These are phyloP conservation scores for Halichondria panicea DNA, from an alignment of 37 sponge, comb jelly and placozoan genomes.

Conservation along the genomic window DNA sequence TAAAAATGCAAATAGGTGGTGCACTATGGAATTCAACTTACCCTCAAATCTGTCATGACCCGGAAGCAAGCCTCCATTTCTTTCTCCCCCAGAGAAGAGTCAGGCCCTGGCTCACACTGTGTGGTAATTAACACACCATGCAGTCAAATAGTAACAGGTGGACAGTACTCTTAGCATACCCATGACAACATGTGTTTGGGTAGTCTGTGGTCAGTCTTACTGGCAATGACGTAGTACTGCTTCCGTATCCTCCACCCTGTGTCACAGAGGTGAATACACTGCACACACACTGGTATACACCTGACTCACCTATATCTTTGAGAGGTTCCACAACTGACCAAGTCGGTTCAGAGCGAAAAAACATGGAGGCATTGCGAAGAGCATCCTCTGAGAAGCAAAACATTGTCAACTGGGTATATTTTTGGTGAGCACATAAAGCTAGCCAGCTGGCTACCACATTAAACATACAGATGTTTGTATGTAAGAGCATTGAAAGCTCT, in stretches of 20 bases:
- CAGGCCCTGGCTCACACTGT: slow-evolving; percentile 80
- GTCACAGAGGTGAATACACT: background rate
- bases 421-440: too few species aligned
- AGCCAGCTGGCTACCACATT: too few species aligned
- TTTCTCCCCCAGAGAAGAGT: slow-evolving; percentile 64
- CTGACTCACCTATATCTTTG: slow-evolving; percentile 60
- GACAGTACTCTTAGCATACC: slow-evolving; percentile 29
- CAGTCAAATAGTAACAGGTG: background rate
- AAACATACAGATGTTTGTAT: too few species aligned
- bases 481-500: too few species aligned
- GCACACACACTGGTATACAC: background rate
- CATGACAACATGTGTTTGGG: slow-evolving; percentile 59
- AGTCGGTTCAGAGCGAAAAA: slow-evolving; percentile 80
- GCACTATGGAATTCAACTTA: background rate
- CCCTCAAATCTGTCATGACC: slow-evolving; percentile 57
- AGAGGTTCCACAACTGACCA: slow-evolving; percentile 68
- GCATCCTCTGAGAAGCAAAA: slow-evolving; percentile 56
- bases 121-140: too few species aligned
- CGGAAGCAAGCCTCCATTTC: slow-evolving; percentile 62
- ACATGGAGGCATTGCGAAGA: slow-evolving; percentile 82
- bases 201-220: slow-evolving; percentile 26
- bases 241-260: slow-evolving; percentile 81
- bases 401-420: too few species aligned
- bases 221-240: slow-evolving; percentile 76
- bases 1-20: background rate